These are phyloP conservation scores for Benthosema pterotum DNA, from an alignment of 2,797 vertebrate species.

Conservation along the genomic window DNA sequence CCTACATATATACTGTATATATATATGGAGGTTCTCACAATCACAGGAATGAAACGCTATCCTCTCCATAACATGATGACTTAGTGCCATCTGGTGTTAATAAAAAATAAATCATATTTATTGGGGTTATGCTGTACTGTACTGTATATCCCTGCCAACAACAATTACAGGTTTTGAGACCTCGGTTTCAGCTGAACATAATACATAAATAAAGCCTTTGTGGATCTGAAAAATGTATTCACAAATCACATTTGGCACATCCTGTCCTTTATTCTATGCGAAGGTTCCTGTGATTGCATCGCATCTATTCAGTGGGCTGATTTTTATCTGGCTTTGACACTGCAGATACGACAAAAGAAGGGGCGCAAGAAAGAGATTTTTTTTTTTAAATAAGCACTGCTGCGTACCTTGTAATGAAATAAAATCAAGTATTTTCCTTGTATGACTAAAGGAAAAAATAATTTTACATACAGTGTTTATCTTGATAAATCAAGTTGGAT, in stretches of 20 bases:
- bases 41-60: conserved; percentile 38
- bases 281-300: background rate
- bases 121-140: conserved; percentile 12
- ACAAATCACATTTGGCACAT: background rate
- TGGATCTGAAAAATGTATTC: background rate
- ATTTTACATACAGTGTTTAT: background rate
- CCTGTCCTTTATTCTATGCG: background rate
- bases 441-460: too few relatives aligned
- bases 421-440: too few relatives aligned
- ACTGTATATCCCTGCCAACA: conserved; percentile 17
- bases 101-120: conserved; percentile 54
- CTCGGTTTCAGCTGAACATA: background rate
- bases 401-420: background rate
- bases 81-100: conserved; percentile 86
- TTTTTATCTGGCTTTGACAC: background rate
- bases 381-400: background rate
- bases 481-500: too few relatives aligned
- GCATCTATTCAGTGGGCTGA: background rate
- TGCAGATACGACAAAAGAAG: background rate
- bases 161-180: background rate
- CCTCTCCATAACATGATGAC: conserved; percentile 68
- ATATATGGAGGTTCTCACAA: conserved; percentile 33
- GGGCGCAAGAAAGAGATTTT: conserved; percentile 1
- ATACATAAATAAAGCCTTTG: background rate
- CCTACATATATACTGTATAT: too few relatives aligned